These are phyloP conservation scores for Mormyrus hasselquistii DNA, from an alignment of 2,797 vertebrate genomes.

Conservation along the genomic window DNA sequence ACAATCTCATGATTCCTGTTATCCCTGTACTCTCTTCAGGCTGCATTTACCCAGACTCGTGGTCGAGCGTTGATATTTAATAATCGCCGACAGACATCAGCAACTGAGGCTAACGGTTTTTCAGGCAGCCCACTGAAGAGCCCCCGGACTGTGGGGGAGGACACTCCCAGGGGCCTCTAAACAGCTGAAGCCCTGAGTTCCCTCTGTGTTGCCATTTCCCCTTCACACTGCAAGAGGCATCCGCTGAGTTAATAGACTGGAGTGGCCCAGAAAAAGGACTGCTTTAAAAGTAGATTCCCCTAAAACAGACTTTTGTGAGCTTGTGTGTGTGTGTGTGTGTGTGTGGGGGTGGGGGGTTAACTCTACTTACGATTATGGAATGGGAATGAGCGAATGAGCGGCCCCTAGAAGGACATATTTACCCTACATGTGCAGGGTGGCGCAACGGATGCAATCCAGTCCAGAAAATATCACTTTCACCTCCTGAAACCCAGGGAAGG, in stretches of 20 bases:
- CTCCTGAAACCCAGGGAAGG: background rate
- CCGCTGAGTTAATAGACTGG: background rate
- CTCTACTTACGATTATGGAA: no score
- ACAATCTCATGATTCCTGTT: conserved; percentile 41
- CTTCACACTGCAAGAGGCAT: background rate
- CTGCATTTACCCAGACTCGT: conserved; percentile 20
- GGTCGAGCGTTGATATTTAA: conserved; percentile 30
- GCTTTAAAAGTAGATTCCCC: background rate
- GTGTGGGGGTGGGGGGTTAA: background rate
- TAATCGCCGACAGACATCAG: conserved; percentile 6
- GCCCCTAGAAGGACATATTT: no score
- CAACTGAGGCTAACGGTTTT: background rate
- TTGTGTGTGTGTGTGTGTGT: background rate
- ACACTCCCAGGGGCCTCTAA: background rate
- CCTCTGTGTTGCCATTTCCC: background rate
- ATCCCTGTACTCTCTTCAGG: conserved; percentile 30
- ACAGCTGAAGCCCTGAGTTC: background rate
- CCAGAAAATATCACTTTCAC: background rate
- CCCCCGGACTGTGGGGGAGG: background rate
- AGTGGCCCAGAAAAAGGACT: background rate
- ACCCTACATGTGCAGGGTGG: no score
- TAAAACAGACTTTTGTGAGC: background rate
- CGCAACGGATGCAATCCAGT: background rate
- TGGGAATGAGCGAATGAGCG: no score
- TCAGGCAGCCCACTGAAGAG: background rate